Conservation (phyloP, 1,140 invertebrate species). For the Eubasilissa regina region DNA sequence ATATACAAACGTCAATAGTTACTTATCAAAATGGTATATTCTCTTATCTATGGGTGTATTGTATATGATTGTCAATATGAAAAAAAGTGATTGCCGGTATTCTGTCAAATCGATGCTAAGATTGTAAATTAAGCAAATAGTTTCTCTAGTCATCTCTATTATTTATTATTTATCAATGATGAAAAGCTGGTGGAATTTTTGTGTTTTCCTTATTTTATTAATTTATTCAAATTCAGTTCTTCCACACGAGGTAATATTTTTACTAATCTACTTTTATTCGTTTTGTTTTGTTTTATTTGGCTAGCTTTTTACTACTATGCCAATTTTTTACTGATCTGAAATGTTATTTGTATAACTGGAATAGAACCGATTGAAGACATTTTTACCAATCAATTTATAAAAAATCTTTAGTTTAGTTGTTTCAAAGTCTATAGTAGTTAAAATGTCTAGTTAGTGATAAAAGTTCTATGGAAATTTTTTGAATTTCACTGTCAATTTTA, state of each 20-base stretch:
- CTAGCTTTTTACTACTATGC: constrained; percentile 51
- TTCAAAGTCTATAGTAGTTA: no score
- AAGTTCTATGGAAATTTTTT: no score
- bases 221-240: constrained; percentile 17
- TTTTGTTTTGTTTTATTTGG: constrained; percentile 55
- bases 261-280: not conserved
- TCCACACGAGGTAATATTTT: constrained; percentile 24
- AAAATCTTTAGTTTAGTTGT: no score
- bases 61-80: constrained; percentile 1
- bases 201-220: not conserved
- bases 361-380: no score
- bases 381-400: not conserved
- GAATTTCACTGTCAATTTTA: no score
- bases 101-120: not conserved
- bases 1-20: no score
- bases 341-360: no score
- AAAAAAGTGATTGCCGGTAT: constrained; percentile 10
- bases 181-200: not conserved
- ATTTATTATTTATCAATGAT: not conserved
- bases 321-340: constrained; percentile 51
- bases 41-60: not conserved
- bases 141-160: no score
- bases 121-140: not conserved
- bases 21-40: not conserved
- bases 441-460: no score